Evolutionary conservation across 2,113 vertebrate species (phyloP).

Genomic region (Microcebus tavaratra): DNA sequence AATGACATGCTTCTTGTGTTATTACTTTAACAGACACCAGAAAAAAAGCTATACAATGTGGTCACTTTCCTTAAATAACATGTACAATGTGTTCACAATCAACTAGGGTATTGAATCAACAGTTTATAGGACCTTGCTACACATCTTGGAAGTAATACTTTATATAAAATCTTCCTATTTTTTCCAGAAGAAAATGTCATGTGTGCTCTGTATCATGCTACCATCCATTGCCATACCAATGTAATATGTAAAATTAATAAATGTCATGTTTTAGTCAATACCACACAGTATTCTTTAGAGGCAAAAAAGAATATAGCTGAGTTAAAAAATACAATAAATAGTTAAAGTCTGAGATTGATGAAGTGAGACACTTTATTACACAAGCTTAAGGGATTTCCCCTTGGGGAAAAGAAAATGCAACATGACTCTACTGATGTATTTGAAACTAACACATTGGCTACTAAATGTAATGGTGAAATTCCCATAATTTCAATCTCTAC

Average conservation of each 20-base stretch:
- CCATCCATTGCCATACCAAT: conserved; percentile 59
- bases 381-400: conserved; percentile 64
- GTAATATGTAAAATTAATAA: conserved; percentile 78
- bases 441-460: conserved; percentile 52
- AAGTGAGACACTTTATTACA: conserved; percentile 64
- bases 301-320: conserved; percentile 67
- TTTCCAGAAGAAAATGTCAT: conserved; percentile 56
- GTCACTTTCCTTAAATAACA: conserved; percentile 65
- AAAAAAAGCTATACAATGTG: conserved; percentile 64
- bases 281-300: conserved; percentile 72
- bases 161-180: conserved; percentile 27
- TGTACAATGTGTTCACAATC: background rate
- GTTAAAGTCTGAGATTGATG: conserved; percentile 65
- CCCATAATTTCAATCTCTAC: background rate
- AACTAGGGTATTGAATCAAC: conserved; percentile 31
- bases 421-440: conserved; percentile 47
- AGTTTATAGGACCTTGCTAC: conserved; percentile 57
- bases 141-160: conserved; percentile 52
- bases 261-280: conserved; percentile 77
- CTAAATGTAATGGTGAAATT: background rate
- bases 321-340: conserved; percentile 72
- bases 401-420: conserved; percentile 37
- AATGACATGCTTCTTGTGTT: conserved; percentile 77
- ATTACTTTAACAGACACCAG: conserved; percentile 74
- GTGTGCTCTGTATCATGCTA: conserved; percentile 48